These are phyloP conservation scores for Maylandia zebra DNA, from an alignment of 2,113 vertebrate genomes.

Conservation along the genomic window DNA sequence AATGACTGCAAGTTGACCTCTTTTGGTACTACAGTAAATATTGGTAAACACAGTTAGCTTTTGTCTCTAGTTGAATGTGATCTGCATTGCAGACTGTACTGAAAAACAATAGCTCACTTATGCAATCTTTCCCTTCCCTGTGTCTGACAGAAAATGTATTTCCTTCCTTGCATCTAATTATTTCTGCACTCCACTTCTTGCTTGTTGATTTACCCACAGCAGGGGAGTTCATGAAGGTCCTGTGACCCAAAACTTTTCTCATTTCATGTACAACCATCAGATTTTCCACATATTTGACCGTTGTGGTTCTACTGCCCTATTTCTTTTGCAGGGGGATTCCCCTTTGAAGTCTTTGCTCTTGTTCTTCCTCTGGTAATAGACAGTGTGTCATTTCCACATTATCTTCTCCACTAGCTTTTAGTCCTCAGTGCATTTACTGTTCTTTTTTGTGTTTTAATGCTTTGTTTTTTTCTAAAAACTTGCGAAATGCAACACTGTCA, in stretches of 20 bases:
- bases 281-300: neutral
- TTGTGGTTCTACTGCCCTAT: neutral
- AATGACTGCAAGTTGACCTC: neutral
- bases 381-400: neutral
- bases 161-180: conserved; percentile 1
- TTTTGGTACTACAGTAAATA: neutral
- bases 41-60: neutral
- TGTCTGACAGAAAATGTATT: neutral
- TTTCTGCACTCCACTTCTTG: neutral
- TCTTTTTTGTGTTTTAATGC: neutral
- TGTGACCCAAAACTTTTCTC: neutral
- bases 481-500: neutral
- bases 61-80: neutral
- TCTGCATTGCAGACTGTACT: neutral
- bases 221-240: neutral
- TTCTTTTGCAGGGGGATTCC: neutral
- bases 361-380: neutral
- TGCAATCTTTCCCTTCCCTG: neutral
- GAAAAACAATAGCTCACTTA: neutral
- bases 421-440: neutral
- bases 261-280: neutral
- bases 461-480: neutral
- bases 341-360: neutral
- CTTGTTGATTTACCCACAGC: neutral
- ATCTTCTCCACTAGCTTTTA: neutral